These are phyloP conservation scores for Rhinella marina DNA, from an alignment of 2,797 vertebrate genomes.

Conservation along the genomic window DNA sequence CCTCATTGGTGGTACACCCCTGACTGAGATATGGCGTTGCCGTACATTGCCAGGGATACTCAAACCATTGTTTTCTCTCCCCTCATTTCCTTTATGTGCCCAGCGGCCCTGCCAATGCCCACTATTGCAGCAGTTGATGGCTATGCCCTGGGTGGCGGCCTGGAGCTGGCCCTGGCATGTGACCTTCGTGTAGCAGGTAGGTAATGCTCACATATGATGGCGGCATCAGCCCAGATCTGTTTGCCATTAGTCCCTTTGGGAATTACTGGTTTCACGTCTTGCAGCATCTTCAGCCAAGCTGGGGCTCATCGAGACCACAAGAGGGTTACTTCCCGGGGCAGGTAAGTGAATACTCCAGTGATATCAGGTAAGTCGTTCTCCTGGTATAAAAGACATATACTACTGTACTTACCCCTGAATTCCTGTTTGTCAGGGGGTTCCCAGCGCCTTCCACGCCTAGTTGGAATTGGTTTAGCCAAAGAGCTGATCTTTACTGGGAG, in stretches of 20 bases:
- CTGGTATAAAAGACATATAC: not conserved
- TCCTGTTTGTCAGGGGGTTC: constrained; percentile 82
- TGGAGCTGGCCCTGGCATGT: constrained; percentile 93
- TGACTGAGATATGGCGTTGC: not conserved
- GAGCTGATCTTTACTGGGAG: constrained; percentile 95
- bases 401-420: not conserved
- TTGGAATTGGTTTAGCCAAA: constrained; percentile 88
- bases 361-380: not conserved
- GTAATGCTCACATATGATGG: constrained; percentile 47
- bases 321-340: constrained; percentile 94
- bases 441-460: constrained; percentile 87
- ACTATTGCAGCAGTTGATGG: constrained; percentile 94
- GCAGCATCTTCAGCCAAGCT: constrained; percentile 89
- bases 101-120: constrained; percentile 87
- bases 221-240: not conserved
- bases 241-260: too few species aligned
- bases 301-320: constrained; percentile 96
- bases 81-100: constrained; percentile 26
- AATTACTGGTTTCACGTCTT: constrained; percentile 59
- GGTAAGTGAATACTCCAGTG: constrained; percentile 72
- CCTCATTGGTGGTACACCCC: too few species aligned
- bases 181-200: constrained; percentile 93
- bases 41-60: not conserved
- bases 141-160: constrained; percentile 88
- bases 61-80: not conserved